Conservation (phyloP, 2,888 invertebrate genomes). For the Thecocarcelia acutangulata region DNA sequence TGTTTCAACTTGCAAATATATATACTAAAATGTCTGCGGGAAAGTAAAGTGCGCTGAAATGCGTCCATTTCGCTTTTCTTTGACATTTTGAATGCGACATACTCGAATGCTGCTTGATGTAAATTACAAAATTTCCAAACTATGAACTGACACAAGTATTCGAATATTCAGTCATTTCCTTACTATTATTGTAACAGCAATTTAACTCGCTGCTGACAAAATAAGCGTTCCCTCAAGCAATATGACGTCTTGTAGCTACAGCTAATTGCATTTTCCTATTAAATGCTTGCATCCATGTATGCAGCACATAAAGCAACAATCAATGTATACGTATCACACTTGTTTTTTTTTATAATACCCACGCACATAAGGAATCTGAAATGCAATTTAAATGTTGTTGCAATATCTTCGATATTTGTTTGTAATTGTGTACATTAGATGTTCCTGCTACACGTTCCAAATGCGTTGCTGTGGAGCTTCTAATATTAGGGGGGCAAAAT, state of each 20-base stretch:
- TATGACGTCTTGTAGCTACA: constrained; percentile 55
- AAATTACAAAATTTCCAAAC: too few species aligned
- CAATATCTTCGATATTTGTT: neutral
- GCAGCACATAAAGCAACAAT: neutral
- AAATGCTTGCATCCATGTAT: constrained; percentile 39
- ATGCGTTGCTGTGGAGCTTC: neutral
- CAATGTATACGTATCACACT: constrained; percentile 2
- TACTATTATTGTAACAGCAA: neutral
- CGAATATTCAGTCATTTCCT: neutral
- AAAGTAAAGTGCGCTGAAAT: too few species aligned
- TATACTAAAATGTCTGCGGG: too few species aligned
- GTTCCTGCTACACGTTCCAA: neutral
- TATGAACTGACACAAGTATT: neutral
- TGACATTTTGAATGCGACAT: too few species aligned
- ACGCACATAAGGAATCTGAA: neutral
- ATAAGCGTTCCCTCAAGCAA: constrained; percentile 38
- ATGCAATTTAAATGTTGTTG: constrained; percentile 22
- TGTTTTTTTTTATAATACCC: neutral
- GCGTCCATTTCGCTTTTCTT: too few species aligned
- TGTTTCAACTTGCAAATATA: too few species aligned
- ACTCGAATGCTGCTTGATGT: too few species aligned
- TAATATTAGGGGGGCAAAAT: neutral
- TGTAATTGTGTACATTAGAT: too few species aligned
- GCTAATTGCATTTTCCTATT: constrained; percentile 78
- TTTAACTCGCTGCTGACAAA: neutral